phyloP scores from a whole-genome alignment of 2,113 vertebrate genomes.

The Bombycilla garrulus region DNA sequence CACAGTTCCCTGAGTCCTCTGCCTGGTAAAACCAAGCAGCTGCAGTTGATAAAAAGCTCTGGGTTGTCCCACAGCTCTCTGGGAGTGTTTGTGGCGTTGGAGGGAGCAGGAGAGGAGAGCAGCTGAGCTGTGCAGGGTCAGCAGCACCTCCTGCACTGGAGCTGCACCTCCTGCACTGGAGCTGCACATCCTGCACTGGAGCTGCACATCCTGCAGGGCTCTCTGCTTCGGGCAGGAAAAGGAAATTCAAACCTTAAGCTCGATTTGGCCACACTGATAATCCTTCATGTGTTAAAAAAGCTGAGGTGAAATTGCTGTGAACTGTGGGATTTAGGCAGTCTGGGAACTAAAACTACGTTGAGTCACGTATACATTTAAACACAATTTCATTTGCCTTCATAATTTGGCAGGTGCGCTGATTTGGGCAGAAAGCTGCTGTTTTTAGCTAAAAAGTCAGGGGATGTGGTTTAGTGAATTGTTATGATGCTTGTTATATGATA shows the following conservation, averaged over 20 bases:
- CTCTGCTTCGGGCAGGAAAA: background rate
- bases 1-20: background rate
- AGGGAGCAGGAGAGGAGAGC: background rate
- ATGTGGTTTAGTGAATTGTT: background rate
- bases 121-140: background rate
- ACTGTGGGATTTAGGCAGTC: background rate
- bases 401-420: background rate
- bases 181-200: background rate
- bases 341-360: background rate
- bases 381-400: background rate
- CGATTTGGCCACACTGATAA: rapidly evolving
- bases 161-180: background rate
- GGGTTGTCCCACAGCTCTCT: background rate
- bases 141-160: background rate
- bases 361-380: background rate
- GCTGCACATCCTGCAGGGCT: background rate
- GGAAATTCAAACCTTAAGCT: background rate
- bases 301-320: background rate
- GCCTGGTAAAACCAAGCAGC: background rate
- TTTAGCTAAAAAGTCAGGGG: background rate
- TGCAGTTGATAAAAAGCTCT: background rate
- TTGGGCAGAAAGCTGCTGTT: background rate
- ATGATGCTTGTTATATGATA: background rate
- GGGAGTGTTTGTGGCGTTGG: background rate
- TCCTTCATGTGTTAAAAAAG: background rate